These are phyloP conservation scores for Papilio dardanus DNA, from an alignment of 1,140 invertebrate species.

Conservation along the genomic window DNA sequence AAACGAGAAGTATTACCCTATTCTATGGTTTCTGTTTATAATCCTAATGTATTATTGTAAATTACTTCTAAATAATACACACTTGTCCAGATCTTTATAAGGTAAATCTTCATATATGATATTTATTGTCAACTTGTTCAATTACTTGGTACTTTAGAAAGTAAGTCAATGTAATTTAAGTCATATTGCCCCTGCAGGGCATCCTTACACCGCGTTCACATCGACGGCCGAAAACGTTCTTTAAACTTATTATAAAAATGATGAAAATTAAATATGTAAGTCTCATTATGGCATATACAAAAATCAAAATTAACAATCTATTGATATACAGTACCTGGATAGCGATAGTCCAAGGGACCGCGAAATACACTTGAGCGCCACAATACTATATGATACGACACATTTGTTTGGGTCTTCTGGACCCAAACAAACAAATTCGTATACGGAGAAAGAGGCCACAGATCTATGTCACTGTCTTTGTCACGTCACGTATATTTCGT, in stretches of 20 bases:
- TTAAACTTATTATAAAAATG: background rate
- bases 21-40: background rate
- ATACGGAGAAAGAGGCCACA: too few relatives aligned
- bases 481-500: too few relatives aligned
- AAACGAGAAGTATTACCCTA: background rate
- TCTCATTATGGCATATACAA: too few relatives aligned
- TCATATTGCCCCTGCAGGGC: slow-evolving; percentile 24
- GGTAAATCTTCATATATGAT: slow-evolving; percentile 30
- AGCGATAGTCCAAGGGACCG: too few relatives aligned
- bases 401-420: too few relatives aligned
- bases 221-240: background rate
- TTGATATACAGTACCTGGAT: too few relatives aligned
- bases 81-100: background rate
- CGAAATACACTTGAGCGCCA: too few relatives aligned
- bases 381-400: too few relatives aligned
- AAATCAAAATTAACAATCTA: background rate
- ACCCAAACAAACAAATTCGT: too few relatives aligned
- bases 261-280: too few relatives aligned
- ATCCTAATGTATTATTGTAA: background rate
- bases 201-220: slow-evolving; percentile 17
- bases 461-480: too few relatives aligned
- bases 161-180: slow-evolving; percentile 35
- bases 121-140: slow-evolving; percentile 28
- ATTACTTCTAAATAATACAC: background rate
- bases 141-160: slow-evolving; percentile 32